These are phyloP conservation scores for Austrolebias charrua DNA, from an alignment of 2,797 vertebrate species.

Conservation along the genomic window DNA sequence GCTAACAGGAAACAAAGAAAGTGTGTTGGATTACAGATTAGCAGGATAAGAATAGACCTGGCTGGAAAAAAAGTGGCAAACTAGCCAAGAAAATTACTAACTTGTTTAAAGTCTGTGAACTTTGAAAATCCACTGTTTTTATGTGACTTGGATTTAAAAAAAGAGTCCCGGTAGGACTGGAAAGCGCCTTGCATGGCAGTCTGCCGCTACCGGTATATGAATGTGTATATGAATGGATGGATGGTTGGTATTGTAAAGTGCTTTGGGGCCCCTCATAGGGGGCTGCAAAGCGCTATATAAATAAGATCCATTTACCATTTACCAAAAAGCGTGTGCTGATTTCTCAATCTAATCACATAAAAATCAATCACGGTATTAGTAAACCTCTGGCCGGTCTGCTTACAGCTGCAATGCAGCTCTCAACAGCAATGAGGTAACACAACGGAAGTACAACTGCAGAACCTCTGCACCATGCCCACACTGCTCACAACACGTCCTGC, in stretches of 20 bases:
- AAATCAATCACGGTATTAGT: constrained; percentile 39
- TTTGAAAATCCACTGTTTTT: constrained; percentile 31
- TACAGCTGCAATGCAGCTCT: constrained; percentile 35
- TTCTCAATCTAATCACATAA: constrained; percentile 33
- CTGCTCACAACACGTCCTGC: too few species aligned
- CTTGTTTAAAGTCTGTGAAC: not conserved
- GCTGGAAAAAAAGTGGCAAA: not conserved
- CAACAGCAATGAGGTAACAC: not conserved
- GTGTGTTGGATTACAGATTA: not conserved
- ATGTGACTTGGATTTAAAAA: too few species aligned
- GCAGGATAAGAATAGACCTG: not conserved
- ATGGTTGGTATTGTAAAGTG: too few species aligned
- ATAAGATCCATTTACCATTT: too few species aligned
- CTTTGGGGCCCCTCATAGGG: too few species aligned
- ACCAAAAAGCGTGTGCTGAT: constrained; percentile 24
- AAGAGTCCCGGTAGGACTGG: too few species aligned
- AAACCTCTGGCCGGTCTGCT: constrained; percentile 24
- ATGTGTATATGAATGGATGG: too few species aligned
- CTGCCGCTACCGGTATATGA: too few species aligned
- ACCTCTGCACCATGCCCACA: not conserved
- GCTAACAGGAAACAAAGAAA: not conserved
- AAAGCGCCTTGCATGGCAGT: too few species aligned
- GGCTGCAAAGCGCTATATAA: too few species aligned
- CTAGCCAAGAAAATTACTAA: not conserved
- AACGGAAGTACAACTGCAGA: constrained; percentile 17